Evolutionary conservation across 2,888 invertebrate genomes (phyloP).

Genomic region (Scaptodrosophila latifasciaeformis): DNA sequence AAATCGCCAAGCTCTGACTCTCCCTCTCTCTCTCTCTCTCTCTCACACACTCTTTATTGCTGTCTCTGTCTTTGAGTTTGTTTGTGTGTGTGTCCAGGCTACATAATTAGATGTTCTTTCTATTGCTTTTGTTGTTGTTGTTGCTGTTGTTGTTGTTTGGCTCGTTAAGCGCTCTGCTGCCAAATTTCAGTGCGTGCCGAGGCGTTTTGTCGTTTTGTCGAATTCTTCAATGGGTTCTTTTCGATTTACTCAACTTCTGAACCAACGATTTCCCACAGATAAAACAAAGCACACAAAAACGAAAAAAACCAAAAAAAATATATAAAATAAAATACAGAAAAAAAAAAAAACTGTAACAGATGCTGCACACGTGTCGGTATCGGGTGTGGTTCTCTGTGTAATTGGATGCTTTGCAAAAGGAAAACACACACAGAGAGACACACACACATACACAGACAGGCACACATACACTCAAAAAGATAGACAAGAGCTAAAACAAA

Average conservation of each 20-base stretch:
- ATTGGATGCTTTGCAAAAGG: slow-evolving; percentile 49
- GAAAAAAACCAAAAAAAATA: too few species aligned
- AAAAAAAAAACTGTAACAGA: slow-evolving; percentile 63
- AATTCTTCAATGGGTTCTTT: neutral
- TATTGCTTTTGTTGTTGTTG: slow-evolving; percentile 18
- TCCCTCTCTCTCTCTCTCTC: too few species aligned
- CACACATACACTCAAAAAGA: slow-evolving; percentile 5
- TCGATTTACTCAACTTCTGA: neutral
- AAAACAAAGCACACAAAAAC: too few species aligned
- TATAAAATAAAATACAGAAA: too few species aligned
- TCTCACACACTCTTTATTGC: too few species aligned
- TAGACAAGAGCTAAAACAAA: slow-evolving; percentile 51
- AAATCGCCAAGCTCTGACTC: slow-evolving; percentile 7
- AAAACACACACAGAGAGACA: neutral
- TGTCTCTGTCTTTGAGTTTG: neutral
- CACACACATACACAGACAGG: neutral
- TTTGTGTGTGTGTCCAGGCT: slow-evolving; percentile 3
- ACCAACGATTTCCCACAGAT: too few species aligned
- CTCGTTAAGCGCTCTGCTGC: slow-evolving; percentile 40
- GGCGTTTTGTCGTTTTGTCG: slow-evolving; percentile 5
- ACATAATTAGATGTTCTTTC: slow-evolving; percentile 16
- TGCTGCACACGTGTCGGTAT: slow-evolving; percentile 61
- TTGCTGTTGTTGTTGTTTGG: slow-evolving; percentile 15
- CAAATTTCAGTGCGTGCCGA: slow-evolving; percentile 49
- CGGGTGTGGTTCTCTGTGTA: slow-evolving; percentile 42